phyloP scores from a whole-genome alignment of 1,140 invertebrate species.

The Sycobia sp. region DNA sequence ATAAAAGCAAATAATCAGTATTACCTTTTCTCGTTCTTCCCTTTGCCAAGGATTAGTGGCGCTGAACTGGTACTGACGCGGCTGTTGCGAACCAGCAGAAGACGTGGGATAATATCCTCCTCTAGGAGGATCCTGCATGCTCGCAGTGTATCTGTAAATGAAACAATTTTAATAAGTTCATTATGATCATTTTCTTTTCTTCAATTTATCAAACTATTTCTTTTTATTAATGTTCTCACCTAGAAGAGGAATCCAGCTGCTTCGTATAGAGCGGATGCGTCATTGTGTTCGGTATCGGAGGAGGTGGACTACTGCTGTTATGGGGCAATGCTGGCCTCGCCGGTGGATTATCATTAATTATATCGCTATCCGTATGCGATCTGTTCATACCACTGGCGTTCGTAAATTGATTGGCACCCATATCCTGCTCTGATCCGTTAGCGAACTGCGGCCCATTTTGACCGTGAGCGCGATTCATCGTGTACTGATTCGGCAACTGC shows the following conservation, averaged over 20 bases:
- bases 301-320: conserved; percentile 66
- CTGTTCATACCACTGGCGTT: conserved; percentile 38
- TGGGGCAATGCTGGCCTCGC: conserved; percentile 48
- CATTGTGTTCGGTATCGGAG: conserved; percentile 71
- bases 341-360: conserved; percentile 39
- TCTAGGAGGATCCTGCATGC: conserved; percentile 75
- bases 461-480: conserved; percentile 46
- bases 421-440: conserved; percentile 42
- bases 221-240: conserved; percentile 43
- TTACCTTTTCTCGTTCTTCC: conserved; percentile 83
- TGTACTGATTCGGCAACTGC: conserved; percentile 40
- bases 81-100: conserved; percentile 49
- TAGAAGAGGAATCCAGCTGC: conserved; percentile 51
- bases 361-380: conserved; percentile 43
- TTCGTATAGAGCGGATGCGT: conserved; percentile 74
- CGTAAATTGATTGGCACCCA: conserved; percentile 43
- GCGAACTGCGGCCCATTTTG: conserved; percentile 46
- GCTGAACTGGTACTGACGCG: conserved; percentile 60
- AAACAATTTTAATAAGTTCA: no score
- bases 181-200: no score
- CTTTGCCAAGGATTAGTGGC: conserved; percentile 84
- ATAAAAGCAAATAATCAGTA: no score
- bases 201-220: no score
- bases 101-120: conserved; percentile 71
- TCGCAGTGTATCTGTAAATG: conserved; percentile 66